Conservation (phyloP, 2,888 invertebrate genomes). For the Laspeyria flexula region DNA sequence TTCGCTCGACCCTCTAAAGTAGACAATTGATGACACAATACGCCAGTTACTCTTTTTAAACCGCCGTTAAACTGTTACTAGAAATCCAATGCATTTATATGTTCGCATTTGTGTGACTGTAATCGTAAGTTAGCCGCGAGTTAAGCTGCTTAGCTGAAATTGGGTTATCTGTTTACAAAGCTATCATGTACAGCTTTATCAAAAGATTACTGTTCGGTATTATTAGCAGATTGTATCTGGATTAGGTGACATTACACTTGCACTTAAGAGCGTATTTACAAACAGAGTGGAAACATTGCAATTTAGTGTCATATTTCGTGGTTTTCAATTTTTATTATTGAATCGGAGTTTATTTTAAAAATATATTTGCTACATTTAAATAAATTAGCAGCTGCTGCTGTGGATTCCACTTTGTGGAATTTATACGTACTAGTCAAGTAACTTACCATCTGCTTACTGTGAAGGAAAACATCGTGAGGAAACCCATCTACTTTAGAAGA, state of each 20-base stretch:
- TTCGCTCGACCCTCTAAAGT: not conserved
- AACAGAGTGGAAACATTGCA: no score
- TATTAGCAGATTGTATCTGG: conserved; percentile 11
- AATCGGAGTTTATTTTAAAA: no score
- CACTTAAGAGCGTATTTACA: no score
- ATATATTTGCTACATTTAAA: no score
- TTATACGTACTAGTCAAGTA: no score
- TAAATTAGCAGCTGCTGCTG: no score
- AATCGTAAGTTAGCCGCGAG: conserved; percentile 28
- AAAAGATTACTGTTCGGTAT: conserved; percentile 16
- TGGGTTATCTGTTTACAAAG: conserved; percentile 22
- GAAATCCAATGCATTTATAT: conserved; percentile 59
- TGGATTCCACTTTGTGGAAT: no score
- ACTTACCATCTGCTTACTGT: no score
- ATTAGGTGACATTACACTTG: conserved; percentile 1
- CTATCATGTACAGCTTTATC: conserved; percentile 8
- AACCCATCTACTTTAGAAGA: no score
- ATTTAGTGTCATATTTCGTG: no score
- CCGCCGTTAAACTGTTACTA: conserved; percentile 5
- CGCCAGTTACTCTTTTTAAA: not conserved
- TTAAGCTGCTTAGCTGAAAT: conserved; percentile 29
- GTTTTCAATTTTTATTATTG: no score
- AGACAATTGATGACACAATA: not conserved
- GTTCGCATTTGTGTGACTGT: conserved; percentile 41
- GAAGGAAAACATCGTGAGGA: no score